Conservation (phyloP, 2,888 invertebrate species). For the Lissocephala sabroskyi region DNA sequence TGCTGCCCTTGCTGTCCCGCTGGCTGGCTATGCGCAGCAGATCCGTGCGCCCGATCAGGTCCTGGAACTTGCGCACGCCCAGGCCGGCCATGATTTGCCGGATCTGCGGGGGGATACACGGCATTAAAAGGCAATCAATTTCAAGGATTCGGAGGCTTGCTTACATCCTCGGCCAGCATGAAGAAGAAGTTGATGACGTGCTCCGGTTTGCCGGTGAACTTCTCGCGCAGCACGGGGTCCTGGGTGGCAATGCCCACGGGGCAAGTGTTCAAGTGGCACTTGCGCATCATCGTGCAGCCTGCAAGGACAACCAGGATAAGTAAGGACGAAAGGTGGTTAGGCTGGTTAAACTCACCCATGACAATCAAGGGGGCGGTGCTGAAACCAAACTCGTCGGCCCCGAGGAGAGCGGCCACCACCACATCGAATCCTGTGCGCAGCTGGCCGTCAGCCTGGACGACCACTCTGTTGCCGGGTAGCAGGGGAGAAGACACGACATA, state of each 20-base stretch:
- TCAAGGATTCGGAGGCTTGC: slow-evolving; percentile 14
- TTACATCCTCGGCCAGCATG: slow-evolving; percentile 96
- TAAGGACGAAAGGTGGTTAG: background rate
- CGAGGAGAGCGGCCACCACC: slow-evolving; percentile 93
- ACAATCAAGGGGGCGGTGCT: slow-evolving; percentile 98
- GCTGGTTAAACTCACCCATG: slow-evolving; percentile 77
- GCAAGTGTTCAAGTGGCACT: slow-evolving; percentile 99
- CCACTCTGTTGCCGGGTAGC: slow-evolving; percentile 76
- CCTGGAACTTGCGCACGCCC: slow-evolving; percentile 90
- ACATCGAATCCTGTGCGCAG: slow-evolving; percentile 97
- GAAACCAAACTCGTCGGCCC: slow-evolving; percentile 99
- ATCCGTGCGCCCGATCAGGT: slow-evolving; percentile 94
- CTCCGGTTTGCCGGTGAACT: slow-evolving; percentile 98
- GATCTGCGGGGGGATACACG: slow-evolving; percentile 79
- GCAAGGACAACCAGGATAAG: background rate
- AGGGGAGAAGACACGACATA: slow-evolving; percentile 54
- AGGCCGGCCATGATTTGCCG: slow-evolving; percentile 92
- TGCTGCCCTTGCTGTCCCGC: slow-evolving; percentile 84
- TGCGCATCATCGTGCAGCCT: slow-evolving; percentile 99
- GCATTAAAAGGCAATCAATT: too few species aligned
- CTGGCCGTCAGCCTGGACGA: slow-evolving; percentile 97
- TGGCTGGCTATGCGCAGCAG: slow-evolving; percentile 84
- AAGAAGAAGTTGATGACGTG: slow-evolving; percentile 98
- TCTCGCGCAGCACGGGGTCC: slow-evolving; percentile 94
- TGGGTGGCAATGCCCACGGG: slow-evolving; percentile 99